A percentile compares a stretch with the other conserved stretches of the same genome.
Evolutionary conservation across 2,888 invertebrate genomes (phyloP).

Genomic region (Salticus scenicus): DNA sequence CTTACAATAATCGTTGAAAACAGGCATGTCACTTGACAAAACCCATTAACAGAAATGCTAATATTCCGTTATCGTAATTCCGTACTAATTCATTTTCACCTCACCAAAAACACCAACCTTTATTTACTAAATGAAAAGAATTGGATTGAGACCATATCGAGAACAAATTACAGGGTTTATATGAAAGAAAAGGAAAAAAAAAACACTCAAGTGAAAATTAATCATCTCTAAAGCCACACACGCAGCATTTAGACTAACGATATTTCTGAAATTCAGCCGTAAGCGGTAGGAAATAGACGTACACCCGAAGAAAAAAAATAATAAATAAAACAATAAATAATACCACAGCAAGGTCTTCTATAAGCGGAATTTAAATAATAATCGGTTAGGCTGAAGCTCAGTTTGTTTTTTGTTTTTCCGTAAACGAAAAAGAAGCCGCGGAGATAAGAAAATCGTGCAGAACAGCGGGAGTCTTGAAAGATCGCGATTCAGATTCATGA

Average conservation of each 20-base stretch:
- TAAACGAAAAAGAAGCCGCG: conserved; percentile 4
- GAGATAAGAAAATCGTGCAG: not conserved
- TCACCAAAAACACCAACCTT: too few relatives aligned
- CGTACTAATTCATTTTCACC: too few relatives aligned
- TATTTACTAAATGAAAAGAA: too few relatives aligned
- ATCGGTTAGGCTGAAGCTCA: not conserved
- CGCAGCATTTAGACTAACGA: not conserved
- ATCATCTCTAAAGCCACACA: not conserved
- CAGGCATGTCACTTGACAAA: too few relatives aligned
- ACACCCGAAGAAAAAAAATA: too few relatives aligned
- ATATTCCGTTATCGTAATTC: too few relatives aligned
- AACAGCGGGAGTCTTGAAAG: not conserved
- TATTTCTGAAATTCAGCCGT: too few relatives aligned
- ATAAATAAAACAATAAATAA: not conserved
- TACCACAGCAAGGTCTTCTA: not conserved
- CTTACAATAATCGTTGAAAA: too few relatives aligned
- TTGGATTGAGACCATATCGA: not conserved
- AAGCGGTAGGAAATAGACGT: too few relatives aligned
- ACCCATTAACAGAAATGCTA: too few relatives aligned
- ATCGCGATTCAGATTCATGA: not conserved
- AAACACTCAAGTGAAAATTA: not conserved
- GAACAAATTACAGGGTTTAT: not conserved
- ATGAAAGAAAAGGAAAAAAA: not conserved
- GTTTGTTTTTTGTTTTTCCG: not conserved
- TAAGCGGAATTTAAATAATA: not conserved